phyloP scores from a whole-genome alignment of 2,888 invertebrate species.

The Metellina segmentata region DNA sequence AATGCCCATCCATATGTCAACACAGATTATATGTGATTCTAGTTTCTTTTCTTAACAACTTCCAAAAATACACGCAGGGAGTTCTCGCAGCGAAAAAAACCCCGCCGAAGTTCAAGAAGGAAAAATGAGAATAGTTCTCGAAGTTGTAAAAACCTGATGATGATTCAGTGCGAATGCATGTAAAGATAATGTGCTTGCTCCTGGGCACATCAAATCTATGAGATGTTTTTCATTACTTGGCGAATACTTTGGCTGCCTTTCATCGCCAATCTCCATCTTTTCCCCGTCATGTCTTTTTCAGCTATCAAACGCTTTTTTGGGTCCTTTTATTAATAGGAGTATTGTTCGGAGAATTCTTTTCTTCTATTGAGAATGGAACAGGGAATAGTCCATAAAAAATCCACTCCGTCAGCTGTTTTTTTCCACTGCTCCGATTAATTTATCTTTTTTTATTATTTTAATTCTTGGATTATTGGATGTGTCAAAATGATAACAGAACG shows the following conservation, averaged over 20 bases:
- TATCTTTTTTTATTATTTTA: neutral
- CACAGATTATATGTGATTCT: neutral
- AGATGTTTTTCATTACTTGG: conserved; percentile 17
- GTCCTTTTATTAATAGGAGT: conserved; percentile 11
- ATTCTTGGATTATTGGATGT: neutral
- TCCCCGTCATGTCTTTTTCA: neutral
- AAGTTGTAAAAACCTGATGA: conserved; percentile 44
- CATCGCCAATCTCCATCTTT: conserved; percentile 18
- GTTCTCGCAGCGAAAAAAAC: too few species aligned
- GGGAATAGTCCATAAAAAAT: neutral
- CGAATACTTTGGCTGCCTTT: neutral
- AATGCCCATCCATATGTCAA: neutral
- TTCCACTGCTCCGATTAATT: neutral
- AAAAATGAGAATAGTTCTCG: conserved; percentile 38
- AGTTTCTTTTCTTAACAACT: too few species aligned
- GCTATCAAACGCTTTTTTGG: neutral
- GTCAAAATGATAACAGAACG: neutral
- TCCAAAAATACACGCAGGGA: too few species aligned
- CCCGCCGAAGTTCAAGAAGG: too few species aligned
- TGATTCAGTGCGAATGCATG: conserved; percentile 25
- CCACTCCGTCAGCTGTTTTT: neutral
- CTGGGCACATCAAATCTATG: neutral
- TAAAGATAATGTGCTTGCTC: conserved; percentile 45
- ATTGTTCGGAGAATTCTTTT: neutral
- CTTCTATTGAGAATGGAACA: neutral